A percentile compares a stretch with the other conserved stretches of the same genome.
Conservation (phyloP, 2,888 invertebrate genomes). For the Rhingia campestris region DNA sequence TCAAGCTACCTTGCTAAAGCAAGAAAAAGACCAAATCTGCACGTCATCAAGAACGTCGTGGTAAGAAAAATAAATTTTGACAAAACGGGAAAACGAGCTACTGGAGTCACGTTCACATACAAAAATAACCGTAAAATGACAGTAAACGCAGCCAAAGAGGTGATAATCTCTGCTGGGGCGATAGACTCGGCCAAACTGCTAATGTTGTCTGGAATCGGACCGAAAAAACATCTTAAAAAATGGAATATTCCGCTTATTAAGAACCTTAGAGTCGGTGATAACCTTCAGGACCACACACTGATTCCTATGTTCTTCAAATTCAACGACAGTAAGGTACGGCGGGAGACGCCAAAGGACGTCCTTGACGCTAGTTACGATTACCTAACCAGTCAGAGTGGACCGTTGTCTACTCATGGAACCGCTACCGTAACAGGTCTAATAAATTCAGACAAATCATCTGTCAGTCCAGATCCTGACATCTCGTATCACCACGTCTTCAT, state of each 20-base stretch:
- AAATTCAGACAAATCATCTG: constrained; percentile 80
- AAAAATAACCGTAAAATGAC: constrained; percentile 79
- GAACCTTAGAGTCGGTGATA: constrained; percentile 85
- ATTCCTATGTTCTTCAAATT: constrained; percentile 81
- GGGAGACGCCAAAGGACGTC: constrained; percentile 8
- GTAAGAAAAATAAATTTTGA: constrained; percentile 85
- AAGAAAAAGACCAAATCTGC: constrained; percentile 84
- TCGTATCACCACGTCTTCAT: constrained; percentile 62
- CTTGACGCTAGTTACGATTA: constrained; percentile 79
- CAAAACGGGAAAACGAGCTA: constrained; percentile 81
- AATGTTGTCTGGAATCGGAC: constrained; percentile 81
- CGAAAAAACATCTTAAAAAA: constrained; percentile 75
- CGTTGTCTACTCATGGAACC: constrained; percentile 80
- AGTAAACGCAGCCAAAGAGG: constrained; percentile 77
- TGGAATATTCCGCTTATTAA: constrained; percentile 75
- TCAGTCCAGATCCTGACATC: constrained; percentile 73
- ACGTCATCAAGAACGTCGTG: constrained; percentile 84
- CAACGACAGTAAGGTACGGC: constrained; percentile 77
- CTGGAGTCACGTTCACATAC: constrained; percentile 83
- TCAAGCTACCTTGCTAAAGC: constrained; percentile 87
- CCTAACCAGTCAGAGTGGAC: constrained; percentile 75
- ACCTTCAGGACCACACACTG: constrained; percentile 91
- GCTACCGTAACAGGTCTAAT: constrained; percentile 83
- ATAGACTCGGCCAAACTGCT: constrained; percentile 80
- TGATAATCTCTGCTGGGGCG: constrained; percentile 80